Evolutionary conservation across 2,113 vertebrate species (phyloP), one percentile per base, ranked within the genome.

Genomic region (Gambusia affinis): DNA sequence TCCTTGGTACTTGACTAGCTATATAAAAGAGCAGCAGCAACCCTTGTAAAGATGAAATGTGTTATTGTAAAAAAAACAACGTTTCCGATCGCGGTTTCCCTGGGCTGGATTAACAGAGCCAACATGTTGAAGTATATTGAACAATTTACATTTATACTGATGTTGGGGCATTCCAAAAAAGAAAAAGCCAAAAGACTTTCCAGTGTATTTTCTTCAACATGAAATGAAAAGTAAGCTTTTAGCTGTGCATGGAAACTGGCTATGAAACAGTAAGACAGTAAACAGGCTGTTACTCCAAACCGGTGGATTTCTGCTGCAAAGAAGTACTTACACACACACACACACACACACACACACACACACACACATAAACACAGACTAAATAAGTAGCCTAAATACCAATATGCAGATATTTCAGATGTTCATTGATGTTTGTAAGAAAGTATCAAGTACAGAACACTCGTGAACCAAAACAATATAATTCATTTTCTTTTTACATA

Each of bases 41-140:
- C 51, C 75, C 87, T 90, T 88, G 81, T 88, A 88, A 89, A 91
- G 74, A 87, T 72, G 83, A 85, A 90, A 80, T 80, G 85, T 14
- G 29, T 68, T 73, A 85, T 90, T 78, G 81, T 74, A 66, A 89
- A 86, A 67, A 88, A 85, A 85, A 85, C 75, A 78, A 35, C 73
- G 75, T 90, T 92, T 89, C 86, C 78, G 80, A 87, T 76, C 81
- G 81, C 35, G 28, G 85, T n/a, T 66, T 81, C 75, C 75, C 79
- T n/a, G 11, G 68, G 82, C 73, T 60, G 67, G 24, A 78, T 81
- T 83, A 86, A 85, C 67, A 61, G 60, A 70, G 64, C 77, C 74
- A 76, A 39, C 61, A 70, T 72, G 39, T 35, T 81, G 83, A 83
- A 84, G 76, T 88, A 71, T 84, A 85, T 72, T 64, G 78, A 67